These are phyloP conservation scores for Ephestia elutella DNA, from an alignment of 1,140 invertebrate genomes.

Conservation along the genomic window DNA sequence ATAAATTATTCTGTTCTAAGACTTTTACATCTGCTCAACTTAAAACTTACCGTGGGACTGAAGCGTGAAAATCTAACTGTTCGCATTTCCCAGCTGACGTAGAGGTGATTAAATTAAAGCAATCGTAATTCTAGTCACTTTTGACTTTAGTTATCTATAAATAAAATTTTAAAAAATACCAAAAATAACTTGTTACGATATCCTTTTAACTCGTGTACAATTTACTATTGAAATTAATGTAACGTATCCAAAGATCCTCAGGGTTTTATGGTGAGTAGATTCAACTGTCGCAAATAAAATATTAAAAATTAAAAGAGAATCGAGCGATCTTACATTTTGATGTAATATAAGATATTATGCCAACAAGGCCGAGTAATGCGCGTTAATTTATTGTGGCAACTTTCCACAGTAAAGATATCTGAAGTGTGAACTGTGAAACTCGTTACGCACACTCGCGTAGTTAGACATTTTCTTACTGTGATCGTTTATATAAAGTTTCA, in stretches of 20 bases:
- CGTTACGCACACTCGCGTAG: slow-evolving; percentile 69
- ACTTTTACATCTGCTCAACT: slow-evolving; percentile 70
- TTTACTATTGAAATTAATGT: slow-evolving; percentile 3
- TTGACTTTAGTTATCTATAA: slow-evolving; percentile 19
- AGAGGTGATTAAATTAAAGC: slow-evolving; percentile 7
- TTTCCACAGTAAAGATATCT: background rate
- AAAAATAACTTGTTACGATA: slow-evolving; percentile 4
- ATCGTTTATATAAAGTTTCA: slow-evolving; percentile 43
- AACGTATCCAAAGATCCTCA: slow-evolving; percentile 14
- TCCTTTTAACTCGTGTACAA: slow-evolving; percentile 5
- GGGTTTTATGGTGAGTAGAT: slow-evolving; percentile 36
- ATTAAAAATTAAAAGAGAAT: background rate
- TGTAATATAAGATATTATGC: slow-evolving; percentile 6
- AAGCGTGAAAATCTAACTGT: slow-evolving; percentile 20
- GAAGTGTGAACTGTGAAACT: slow-evolving; percentile 6
- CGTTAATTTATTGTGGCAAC: background rate
- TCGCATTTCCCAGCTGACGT: slow-evolving; percentile 12
- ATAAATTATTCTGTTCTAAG: slow-evolving; percentile 69
- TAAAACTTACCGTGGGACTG: slow-evolving; percentile 58
- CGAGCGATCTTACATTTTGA: slow-evolving; percentile 4
- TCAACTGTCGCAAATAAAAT: slow-evolving; percentile 16
- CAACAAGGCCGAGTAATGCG: background rate
- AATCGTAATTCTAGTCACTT: slow-evolving; percentile 25
- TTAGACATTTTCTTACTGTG: slow-evolving; percentile 68
- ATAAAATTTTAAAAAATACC: slow-evolving; percentile 5